Evolutionary conservation across 2,888 invertebrate genomes (phyloP), one percentile per base, ranked within the genome.

Genomic region (Xestoiulus laeticollis): DNA sequence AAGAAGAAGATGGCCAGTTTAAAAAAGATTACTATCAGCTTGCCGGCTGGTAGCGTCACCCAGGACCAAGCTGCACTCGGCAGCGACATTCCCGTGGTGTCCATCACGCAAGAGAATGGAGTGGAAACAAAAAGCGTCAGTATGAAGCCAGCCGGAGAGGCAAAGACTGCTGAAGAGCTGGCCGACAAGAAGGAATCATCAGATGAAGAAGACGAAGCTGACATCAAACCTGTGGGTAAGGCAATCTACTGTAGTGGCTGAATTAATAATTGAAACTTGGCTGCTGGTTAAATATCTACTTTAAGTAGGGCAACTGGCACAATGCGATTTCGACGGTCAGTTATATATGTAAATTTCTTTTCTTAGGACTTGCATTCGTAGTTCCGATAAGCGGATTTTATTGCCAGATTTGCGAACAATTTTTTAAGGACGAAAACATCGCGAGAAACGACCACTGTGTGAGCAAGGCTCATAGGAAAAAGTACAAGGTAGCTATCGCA

Each of bases 381-480:
- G 68, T 68, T 22, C 68, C 68, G 10, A 68, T 68, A 68, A 68
- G n/a, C 6, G 68, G 68, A 68, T 68, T 68, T 68, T 68, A 68
- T 68, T 68, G 68, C 26, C 68, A 68, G 22, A 68, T 68, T 68
- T 68, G 68, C 68, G 68, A 68, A 22, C 68, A 68, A 22, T 68
- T 68, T 68, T 68, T 68, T n/a, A 68, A 68, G 22, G 68, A 68
- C 22, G 68, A 68, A 26, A 68, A 68, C 68, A 22, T 68, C 10
- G 68, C 68, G 26, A 68, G 68, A 68, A 68, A 68, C 10, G 68
- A 68, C 10, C 68, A 68, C 68, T 68, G 68, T 10, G n/a, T 68
- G 0, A 68, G 22, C 22, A 68, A 68, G 26, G 68, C 68, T 10
- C 68, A 68, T 6, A 22, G 68, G 3, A 68, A 68, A 26, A 68